Base-by-base conservation (phyloP, 2,113 vertebrate species). In the Campylomormyrus tamandua region DNA sequence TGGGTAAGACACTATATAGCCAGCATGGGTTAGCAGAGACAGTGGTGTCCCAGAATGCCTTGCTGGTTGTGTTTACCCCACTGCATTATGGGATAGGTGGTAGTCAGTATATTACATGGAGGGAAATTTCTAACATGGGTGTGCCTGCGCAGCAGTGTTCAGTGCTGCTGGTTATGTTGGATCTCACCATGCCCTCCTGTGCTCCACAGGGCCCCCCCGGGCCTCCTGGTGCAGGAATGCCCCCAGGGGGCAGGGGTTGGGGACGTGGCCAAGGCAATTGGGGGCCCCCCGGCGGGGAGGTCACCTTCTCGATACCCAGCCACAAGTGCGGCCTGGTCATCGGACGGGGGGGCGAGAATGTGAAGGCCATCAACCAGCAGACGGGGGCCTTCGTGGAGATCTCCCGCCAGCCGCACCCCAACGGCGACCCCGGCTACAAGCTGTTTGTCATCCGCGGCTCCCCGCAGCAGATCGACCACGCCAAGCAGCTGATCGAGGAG, bases 281-380 rank as follows among this genome's bases (percentile, higher is more conserved):
- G 97, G 97, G 98, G 5, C 97, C 97, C 39, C 97, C 98, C 0
- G 97, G 97, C 0, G 97, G 96, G 35, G 97, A 98, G 94, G 96
- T 98, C 96, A 97, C 97, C 84, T 98, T 98, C 93, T 97, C 97
- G 8, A 97, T 98, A 90, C 98, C 97, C n/a, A 97, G 97, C 56
- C 97, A 98, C 93, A 98, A 98, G 92, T 98, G 97, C 45, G 98
- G 98, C n/a, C 95, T 98, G 21, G 97, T 98, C 77, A 98, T 98
- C 13, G 98, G 98, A 87, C 92, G 98, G 95, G 97, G 97, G 24
- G 98, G 98, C 0, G 98, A 98, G 92, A 98, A 97, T 0, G 97
- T 98, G 66, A 98, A 98, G 95, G 95, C 97, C 89, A 98, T 98
- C 91, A 98, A 98, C 94, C 98, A 98, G 93, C 97, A 98, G 94